Evolutionary conservation across 2,888 invertebrate genomes (phyloP).

Genomic region (Meliscaeva auricollis): DNA sequence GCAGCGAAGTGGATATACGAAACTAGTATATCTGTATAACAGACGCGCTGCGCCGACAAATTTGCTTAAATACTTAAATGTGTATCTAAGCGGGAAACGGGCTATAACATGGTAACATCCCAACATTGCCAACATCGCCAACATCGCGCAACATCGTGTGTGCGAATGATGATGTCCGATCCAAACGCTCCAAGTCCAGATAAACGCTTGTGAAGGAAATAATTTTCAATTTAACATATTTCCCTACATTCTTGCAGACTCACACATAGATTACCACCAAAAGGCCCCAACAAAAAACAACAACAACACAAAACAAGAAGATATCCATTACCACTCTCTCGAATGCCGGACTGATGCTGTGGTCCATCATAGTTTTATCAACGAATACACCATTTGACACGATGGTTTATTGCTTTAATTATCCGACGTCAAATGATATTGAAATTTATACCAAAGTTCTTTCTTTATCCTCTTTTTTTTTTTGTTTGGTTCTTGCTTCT

Average conservation of each 20-base stretch:
- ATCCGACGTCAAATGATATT: constrained; percentile 73
- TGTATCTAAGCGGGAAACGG: constrained; percentile 75
- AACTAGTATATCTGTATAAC: neutral
- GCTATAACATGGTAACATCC: constrained; percentile 8
- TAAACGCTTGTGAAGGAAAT: constrained; percentile 70
- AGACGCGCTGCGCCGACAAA: constrained; percentile 58
- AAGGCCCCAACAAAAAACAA: neutral
- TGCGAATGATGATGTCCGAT: constrained; percentile 74
- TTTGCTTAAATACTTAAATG: constrained; percentile 75
- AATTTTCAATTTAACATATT: constrained; percentile 73
- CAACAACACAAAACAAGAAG: constrained; percentile 26
- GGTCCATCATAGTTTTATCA: constrained; percentile 74
- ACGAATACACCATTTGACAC: constrained; percentile 68
- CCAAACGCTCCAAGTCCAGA: constrained; percentile 37
- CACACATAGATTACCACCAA: constrained; percentile 31
- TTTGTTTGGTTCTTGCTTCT: too few species aligned
- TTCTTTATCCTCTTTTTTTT: constrained; percentile 15
- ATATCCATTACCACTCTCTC: constrained; percentile 45
- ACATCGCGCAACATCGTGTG: constrained; percentile 47
- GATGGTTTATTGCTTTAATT: constrained; percentile 76
- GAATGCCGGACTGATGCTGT: constrained; percentile 10
- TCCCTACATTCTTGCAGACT: constrained; percentile 57
- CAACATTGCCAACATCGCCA: neutral
- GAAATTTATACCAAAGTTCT: constrained; percentile 71
- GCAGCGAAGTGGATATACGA: too few species aligned